Evolutionary conservation across 2,888 invertebrate species (phyloP), one percentile per base, ranked within the genome.

Genomic region (Metalampra italica): DNA sequence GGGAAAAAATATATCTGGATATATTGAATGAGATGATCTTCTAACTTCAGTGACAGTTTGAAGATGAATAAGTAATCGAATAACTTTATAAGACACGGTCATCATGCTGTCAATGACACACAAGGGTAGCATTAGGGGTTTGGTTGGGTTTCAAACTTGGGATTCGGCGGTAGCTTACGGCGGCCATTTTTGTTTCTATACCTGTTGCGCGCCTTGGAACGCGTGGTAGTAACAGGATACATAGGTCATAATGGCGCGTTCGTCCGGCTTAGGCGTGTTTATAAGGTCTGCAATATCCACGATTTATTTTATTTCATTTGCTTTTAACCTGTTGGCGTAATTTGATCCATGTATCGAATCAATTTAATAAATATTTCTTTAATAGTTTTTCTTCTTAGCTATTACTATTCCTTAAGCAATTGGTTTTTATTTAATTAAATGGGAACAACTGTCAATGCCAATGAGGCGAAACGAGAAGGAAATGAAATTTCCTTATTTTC

Each of bases 211-310:
- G 92, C 99, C 98, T 92, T 98, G 98, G 96, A 99, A 99, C 90
- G 99, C 99, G 92, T 99, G 99, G 92, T 99, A 99, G 94, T 98
- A 99, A 93, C 99, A 98, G 89, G 99, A 99, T 91, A 99, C 99
- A 91, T 99, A 99, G 78, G 99, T 99, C 99, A 99, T 99, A 89
- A 99, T 98, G 87, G 99, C 99, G 91, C 99, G 96, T 92, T 99
- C 99, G 92, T 99, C 99, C 89, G 99, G 99, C 92, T 98, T 98
- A 83, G 97, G 97, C 78, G 97, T 98, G 95, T 98, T 98, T 93
- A 99, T 98, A 94, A 99, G 94, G 95, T 99, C 99, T 99, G 92
- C 57, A 88, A 88, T 80, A 71, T 81, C 75, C 66, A 80, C 66
- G 66, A 22, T 34, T 30, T 29, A 46, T 13, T 42, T 46, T 44